Evolutionary conservation across 2,888 invertebrate species (phyloP), one percentile per base, ranked within the genome.

Genomic region (Leucoptera coffeella): DNA sequence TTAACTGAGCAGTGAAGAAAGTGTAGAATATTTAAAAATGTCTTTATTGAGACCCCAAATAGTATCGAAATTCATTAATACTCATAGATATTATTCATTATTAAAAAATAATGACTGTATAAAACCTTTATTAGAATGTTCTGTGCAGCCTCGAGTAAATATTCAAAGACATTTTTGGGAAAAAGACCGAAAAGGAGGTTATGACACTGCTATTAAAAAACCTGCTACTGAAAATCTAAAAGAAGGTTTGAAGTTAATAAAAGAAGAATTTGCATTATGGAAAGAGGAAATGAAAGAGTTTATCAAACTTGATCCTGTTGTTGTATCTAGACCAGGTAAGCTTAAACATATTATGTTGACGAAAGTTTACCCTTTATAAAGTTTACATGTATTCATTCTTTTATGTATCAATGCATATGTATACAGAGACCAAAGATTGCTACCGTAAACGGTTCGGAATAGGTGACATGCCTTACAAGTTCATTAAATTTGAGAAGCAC

Each of bases 281-380:
- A 60, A 60, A 17, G 47, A 81, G 34, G 90, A 90, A 72, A 44
- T 79, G 2, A 78, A 74, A 37, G 82, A 85, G 30, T 58, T 69
- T 28, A 46, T 82, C 8, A 65, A 72, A 38, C 60, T 64, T 22
- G 85, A 88, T 57, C 81, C 80, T 1, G 41, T 77, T 8, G 32
- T 80, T 56, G 38, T 65, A 34, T 50, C 65, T 14, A 48, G 69
- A 39, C 69, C 77, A 40, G 79, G 78, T 64, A 46, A 43, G 41
- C 17, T 17, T 7, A 17, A 17, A 7, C 17, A 17, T 9, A 7
- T 34, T 39, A n/a, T n/a, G n/a, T n/a, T 44, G 31, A 40, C 47
- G 29, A 35, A 43, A 31, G 36, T 39, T 34, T 38, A n/a, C n/a
- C n/a, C n/a, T n/a, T n/a, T n/a, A n/a, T n/a, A n/a, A n/a, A n/a